A percentile compares a stretch with the other conserved stretches of the same genome.
These are phyloP conservation scores for Dolichomitus sp. DNA, from an alignment of 2,888 invertebrate species.

Conservation along the genomic window DNA sequence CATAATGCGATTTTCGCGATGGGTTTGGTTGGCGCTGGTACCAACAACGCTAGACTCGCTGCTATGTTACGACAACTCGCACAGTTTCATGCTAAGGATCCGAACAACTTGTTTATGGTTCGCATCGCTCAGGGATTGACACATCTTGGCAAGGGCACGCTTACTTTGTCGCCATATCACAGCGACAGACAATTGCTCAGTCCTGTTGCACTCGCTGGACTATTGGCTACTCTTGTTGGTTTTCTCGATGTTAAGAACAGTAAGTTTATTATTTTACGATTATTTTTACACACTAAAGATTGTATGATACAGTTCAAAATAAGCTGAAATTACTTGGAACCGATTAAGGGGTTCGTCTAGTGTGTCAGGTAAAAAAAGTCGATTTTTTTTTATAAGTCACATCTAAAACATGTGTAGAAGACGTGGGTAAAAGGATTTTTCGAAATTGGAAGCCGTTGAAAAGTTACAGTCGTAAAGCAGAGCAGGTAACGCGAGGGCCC, in stretches of 20 bases:
- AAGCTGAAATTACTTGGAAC: too few relatives aligned
- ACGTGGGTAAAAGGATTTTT: too few relatives aligned
- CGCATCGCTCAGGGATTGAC: slow-evolving; percentile 98
- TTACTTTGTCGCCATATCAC: slow-evolving; percentile 98
- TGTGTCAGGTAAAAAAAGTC: too few relatives aligned
- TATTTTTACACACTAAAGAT: background rate
- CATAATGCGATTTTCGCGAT: slow-evolving; percentile 99
- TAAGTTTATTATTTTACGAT: slow-evolving; percentile 85
- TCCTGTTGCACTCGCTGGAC: slow-evolving; percentile 98
- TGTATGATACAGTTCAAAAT: too few relatives aligned
- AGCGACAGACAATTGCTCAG: slow-evolving; percentile 98
- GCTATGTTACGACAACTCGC: slow-evolving; percentile 99
- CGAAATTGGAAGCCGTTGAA: too few relatives aligned
- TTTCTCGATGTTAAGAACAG: slow-evolving; percentile 99
- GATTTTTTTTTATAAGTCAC: too few relatives aligned
- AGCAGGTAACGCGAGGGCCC: too few relatives aligned
- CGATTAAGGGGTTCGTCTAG: too few relatives aligned
- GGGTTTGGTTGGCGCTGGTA: slow-evolving; percentile 98
- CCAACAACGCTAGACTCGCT: slow-evolving; percentile 96
- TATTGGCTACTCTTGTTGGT: slow-evolving; percentile 97
- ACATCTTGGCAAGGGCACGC: slow-evolving; percentile 99
- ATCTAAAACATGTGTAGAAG: too few relatives aligned
- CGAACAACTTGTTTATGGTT: slow-evolving; percentile 99
- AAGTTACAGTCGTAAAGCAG: too few relatives aligned
- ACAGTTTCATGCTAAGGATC: slow-evolving; percentile 99